A percentile compares a stretch with the other conserved stretches of the same genome.
Evolutionary conservation across 2,888 invertebrate species (phyloP).

Genomic region (Lepidonotus clava): DNA sequence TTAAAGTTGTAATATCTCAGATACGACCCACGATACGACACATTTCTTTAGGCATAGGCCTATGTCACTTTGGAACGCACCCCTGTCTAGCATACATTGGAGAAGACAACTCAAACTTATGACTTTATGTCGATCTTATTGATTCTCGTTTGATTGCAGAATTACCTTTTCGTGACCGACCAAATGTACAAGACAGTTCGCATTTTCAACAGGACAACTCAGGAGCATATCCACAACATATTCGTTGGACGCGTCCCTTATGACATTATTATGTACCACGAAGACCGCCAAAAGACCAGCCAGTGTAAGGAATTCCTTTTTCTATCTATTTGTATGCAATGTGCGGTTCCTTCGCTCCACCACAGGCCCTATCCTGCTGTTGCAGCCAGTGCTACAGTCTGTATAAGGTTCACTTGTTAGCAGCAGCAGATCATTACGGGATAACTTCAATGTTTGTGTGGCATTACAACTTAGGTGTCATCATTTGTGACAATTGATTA

Average conservation of each 20-base stretch:
- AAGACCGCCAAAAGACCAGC: slow-evolving; percentile 1
- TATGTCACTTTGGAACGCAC: neutral
- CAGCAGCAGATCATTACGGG: too few species aligned
- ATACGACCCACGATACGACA: too few species aligned
- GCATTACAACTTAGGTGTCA: too few species aligned
- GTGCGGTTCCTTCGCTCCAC: too few species aligned
- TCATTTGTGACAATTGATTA: too few species aligned
- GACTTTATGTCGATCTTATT: too few species aligned
- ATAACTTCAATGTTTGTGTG: too few species aligned
- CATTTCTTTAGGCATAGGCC: neutral
- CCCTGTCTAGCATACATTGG: neutral
- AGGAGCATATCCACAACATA: neutral
- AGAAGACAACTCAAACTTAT: too few species aligned
- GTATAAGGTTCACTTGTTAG: too few species aligned
- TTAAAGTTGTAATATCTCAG: too few species aligned
- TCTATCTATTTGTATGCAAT: neutral
- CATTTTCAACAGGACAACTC: slow-evolving; percentile 1
- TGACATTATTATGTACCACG: slow-evolving; percentile 62
- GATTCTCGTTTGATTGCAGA: slow-evolving; percentile 26
- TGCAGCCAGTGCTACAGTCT: too few species aligned
- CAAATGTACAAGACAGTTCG: slow-evolving; percentile 40
- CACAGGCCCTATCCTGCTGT: too few species aligned
- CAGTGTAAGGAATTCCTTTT: neutral
- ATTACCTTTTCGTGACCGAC: slow-evolving; percentile 61
- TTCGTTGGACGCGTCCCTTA: slow-evolving; percentile 55